Evolutionary conservation across 2,113 vertebrate species (phyloP).

Genomic region (Callorhinus ursinus): DNA sequence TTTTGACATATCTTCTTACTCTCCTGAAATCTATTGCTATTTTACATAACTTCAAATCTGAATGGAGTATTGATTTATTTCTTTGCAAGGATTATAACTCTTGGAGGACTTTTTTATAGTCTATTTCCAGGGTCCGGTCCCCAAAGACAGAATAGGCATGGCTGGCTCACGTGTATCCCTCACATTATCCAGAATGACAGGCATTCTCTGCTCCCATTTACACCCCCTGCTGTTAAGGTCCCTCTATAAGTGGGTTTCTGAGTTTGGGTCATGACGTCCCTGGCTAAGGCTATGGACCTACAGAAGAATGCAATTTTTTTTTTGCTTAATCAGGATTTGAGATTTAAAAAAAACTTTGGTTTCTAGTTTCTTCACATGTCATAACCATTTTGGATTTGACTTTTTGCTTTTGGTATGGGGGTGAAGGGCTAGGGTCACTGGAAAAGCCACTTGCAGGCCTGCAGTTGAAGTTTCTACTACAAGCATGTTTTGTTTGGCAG

Average conservation of each 20-base stretch:
- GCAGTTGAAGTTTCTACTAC: background rate
- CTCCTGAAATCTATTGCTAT: constrained; percentile 48
- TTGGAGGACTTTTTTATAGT: constrained; percentile 72
- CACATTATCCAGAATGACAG: constrained; percentile 53
- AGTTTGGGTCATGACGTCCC: background rate
- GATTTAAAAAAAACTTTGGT: background rate
- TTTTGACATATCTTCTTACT: constrained; percentile 69
- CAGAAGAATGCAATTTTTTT: background rate
- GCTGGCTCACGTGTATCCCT: constrained; percentile 62
- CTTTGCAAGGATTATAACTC: constrained; percentile 59
- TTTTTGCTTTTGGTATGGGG: background rate
- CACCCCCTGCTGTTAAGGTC: constrained; percentile 71
- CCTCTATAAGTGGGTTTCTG: constrained; percentile 53
- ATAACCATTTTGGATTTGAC: background rate
- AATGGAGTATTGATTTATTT: constrained; percentile 38
- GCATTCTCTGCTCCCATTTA: constrained; percentile 73
- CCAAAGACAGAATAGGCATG: constrained; percentile 46
- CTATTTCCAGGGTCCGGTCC: constrained; percentile 56
- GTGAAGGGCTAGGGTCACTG: background rate
- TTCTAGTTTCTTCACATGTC: constrained; percentile 13
- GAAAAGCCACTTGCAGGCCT: background rate
- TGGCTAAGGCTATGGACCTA: constrained; percentile 29
- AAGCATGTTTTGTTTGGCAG: background rate
- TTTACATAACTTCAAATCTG: constrained; percentile 44
- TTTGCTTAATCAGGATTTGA: background rate